Base-by-base conservation (phyloP, 2,797 vertebrate species). In the Hyperoplus immaculatus region DNA sequence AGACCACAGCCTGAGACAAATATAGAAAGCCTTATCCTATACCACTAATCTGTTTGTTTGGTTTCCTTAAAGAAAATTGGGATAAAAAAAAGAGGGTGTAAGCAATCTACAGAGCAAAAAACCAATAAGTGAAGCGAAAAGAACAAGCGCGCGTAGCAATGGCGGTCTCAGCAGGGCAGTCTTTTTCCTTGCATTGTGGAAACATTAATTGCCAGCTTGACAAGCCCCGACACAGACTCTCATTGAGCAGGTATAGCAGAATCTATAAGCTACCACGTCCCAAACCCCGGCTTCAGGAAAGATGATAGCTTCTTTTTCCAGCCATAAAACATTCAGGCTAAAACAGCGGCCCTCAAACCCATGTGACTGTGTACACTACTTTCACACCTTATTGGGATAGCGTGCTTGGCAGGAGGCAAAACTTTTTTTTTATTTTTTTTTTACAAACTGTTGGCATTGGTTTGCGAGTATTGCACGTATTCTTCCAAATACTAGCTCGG, bases 21-120 rank as follows among this genome's bases (percentile, higher is more conserved):
- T 91, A 92, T 85, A 91, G 83, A 84, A 80, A 82, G 85, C 21
- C 60, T 82, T 72, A 84, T 83, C 78, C 83, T 80, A 61, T 84
- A 85, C 83, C 89, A 81, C 78, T 88, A 77, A 84, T 81, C 71
- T 86, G 80, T 87, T 54, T 72, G 77, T 82, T 75, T 78, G 54
- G 29, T 46, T 82, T 87, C 67, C 69, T 81, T 70, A 49, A 72
- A 81, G 49, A 83, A 74, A 74, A 50, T 72, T 53, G 42, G 82
- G 78, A 80, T 65, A 29, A 64, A 64, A 78, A 68, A 78, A 70
- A 70, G 21, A 78, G 60, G 50, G 75, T 65, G 78, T 42, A 53
- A 81, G 60, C 50, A 42, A 78, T 75, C 29, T 47, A 69, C 67
- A 74, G 57, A 78, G 54, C 59, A 78, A 81, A 71, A 71, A 81